Conservation (phyloP, 2,113 vertebrate genomes). For the Pluvialis apricaria region DNA sequence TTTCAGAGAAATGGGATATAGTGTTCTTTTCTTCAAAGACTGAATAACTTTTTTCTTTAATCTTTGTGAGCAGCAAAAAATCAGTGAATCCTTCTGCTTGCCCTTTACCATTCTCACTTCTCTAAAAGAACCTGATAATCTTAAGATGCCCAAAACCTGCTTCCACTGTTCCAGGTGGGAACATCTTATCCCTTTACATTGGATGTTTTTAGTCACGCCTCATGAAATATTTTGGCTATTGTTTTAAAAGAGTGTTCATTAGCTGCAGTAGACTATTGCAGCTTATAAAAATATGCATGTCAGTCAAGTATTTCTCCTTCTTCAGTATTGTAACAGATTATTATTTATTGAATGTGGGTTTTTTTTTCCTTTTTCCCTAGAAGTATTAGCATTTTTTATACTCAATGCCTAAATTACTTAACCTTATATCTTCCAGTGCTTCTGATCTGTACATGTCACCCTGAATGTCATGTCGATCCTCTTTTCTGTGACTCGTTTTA, state of each 20-base stretch:
- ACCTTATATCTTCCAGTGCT: not conserved
- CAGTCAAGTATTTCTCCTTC: not conserved
- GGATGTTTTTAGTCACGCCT: not conserved
- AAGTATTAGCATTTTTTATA: not conserved
- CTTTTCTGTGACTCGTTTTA: not conserved
- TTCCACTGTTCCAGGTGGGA: not conserved
- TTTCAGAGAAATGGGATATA: not conserved
- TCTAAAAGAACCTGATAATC: not conserved
- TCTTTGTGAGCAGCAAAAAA: not conserved
- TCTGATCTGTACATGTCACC: not conserved
- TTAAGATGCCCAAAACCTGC: not conserved
- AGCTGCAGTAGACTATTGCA: not conserved
- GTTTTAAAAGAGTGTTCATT: not conserved
- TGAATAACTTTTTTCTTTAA: slow-evolving; percentile 4
- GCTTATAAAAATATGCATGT: not conserved
- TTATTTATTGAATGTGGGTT: not conserved
- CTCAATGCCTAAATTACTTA: not conserved
- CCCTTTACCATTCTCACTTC: not conserved
- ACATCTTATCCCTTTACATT: not conserved
- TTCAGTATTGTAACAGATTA: not conserved
- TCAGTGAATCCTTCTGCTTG: not conserved
- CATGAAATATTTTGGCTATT: not conserved
- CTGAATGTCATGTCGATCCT: not conserved
- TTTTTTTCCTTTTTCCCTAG: not conserved
- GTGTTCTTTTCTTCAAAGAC: not conserved